Evolutionary conservation across 2,797 vertebrate species (phyloP).

Genomic region (Anabas testudineus): DNA sequence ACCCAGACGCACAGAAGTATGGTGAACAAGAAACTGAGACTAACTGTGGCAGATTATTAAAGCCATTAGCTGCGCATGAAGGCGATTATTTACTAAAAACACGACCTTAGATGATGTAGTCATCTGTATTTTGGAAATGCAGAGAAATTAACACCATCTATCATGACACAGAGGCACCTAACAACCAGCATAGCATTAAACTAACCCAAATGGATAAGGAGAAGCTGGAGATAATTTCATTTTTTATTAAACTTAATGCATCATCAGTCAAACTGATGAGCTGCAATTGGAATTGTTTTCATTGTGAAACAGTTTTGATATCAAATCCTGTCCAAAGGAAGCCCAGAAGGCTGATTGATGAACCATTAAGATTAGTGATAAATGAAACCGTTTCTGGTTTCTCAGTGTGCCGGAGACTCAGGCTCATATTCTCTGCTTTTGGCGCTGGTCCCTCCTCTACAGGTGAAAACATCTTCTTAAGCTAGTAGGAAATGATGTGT

Average conservation of each 20-base stretch:
- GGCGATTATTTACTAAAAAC: conserved; percentile 34
- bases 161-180: conserved; percentile 14
- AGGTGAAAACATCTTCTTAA: too few relatives aligned
- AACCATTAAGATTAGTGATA: conserved; percentile 25
- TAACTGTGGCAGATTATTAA: conserved; percentile 29
- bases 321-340: conserved; percentile 40
- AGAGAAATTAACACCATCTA: conserved; percentile 36
- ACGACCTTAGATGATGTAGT: conserved; percentile 29
- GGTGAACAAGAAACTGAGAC: not conserved
- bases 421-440: not conserved
- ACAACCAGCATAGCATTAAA: conserved; percentile 17
- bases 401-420: not conserved
- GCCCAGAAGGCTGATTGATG: conserved; percentile 39
- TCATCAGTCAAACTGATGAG: conserved; percentile 55
- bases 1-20: conserved; percentile 1
- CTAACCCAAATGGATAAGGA: conserved; percentile 2
- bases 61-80: conserved; percentile 4
- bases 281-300: conserved; percentile 41
- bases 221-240: conserved; percentile 35
- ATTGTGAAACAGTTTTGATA: conserved; percentile 28
- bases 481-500: too few relatives aligned
- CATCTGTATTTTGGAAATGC: conserved; percentile 32
- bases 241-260: conserved; percentile 50
- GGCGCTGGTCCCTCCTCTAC: not conserved
- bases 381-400: conserved; percentile 11